Base-by-base conservation (phyloP, 2,797 vertebrate species). In the Falco rusticolus region DNA sequence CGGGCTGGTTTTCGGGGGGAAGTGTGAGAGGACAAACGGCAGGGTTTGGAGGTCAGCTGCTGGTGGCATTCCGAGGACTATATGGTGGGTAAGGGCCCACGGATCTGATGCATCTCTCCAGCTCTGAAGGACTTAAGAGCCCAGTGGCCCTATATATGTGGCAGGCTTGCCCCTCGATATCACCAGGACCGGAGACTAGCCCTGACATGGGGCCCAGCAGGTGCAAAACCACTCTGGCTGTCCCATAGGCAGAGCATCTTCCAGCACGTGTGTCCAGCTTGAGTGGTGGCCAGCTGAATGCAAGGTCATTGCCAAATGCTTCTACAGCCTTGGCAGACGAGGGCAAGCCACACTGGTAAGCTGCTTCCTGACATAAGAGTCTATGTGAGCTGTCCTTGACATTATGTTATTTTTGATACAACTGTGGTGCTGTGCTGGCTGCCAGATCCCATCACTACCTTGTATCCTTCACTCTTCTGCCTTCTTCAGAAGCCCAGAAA, bases 61-160 rank as follows among this genome's bases (percentile, higher is more conserved):
- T 50, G 72, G 17, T 4, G 18, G 31, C n/a, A 16, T 33, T 83
- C 74, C 13, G 18, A 70, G 48, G 48, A 14, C 53, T 16, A 10
- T n/a, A 3, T 17, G 7, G 16, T 19, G 20, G 34, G 31, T 10
- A 39, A 75, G 28, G 14, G 37, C 47, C 37, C 0, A 0, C 1
- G 2, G 59, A 65, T n/a, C 25, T 41, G 20, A 54, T n/a, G 14
- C 4, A 54, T 37, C 13, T 0, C 41, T 48, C 70, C 9, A 0
- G 1, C 60, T 80, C 31, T 5, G 16, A 71, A 85, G 47, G 25
- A 13, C 4, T 77, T 28, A 20, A n/a, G n/a, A 83, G 59, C 25
- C 43, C 50, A 18, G 0, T 45, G 56, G 26, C 57, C 54, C 54
- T 47, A 57, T 31, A 69, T 28, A 5, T 1, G 2, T 24, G 59